These are phyloP conservation scores for Chaunax sp. DNA, from an alignment of 2,797 vertebrate genomes.

Conservation along the genomic window DNA sequence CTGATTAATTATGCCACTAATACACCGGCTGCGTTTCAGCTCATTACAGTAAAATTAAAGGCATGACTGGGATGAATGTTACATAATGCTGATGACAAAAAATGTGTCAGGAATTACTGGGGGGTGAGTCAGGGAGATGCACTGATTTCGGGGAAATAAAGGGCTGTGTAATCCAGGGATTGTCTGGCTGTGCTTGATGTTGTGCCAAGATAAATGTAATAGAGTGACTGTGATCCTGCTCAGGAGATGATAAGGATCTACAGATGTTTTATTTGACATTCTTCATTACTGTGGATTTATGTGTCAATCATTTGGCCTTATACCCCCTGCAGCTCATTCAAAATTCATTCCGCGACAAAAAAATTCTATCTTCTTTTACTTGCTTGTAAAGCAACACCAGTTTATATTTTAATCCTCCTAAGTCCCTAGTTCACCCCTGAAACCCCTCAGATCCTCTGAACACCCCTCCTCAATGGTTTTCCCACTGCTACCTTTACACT, in stretches of 20 bases:
- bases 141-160: conserved; percentile 56
- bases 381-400: conserved; percentile 29
- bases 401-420: conserved; percentile 29
- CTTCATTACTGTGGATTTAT: conserved; percentile 28
- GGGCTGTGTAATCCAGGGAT: conserved; percentile 25
- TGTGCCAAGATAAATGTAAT: conserved; percentile 50
- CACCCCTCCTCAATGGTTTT: conserved; percentile 13
- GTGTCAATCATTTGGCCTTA: conserved; percentile 10
- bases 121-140: not conserved
- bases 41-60: conserved; percentile 62
- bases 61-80: conserved; percentile 49
- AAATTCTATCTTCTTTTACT: conserved; percentile 26
- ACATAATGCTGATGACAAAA: conserved; percentile 51
- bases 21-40: conserved; percentile 26
- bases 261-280: conserved; percentile 12
- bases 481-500: conserved; percentile 21
- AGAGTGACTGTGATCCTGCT: conserved; percentile 14
- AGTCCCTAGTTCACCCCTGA: conserved; percentile 16
- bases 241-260: conserved; percentile 22
- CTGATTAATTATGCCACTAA: conserved; percentile 41
- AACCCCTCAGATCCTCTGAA: conserved; percentile 32
- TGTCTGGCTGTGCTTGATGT: conserved; percentile 40
- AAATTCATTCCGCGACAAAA: conserved; percentile 7
- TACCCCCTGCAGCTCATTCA: conserved; percentile 28
- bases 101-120: conserved; percentile 50